These are phyloP conservation scores for Melipona beecheii DNA, from an alignment of 2,888 invertebrate genomes.

Conservation along the genomic window DNA sequence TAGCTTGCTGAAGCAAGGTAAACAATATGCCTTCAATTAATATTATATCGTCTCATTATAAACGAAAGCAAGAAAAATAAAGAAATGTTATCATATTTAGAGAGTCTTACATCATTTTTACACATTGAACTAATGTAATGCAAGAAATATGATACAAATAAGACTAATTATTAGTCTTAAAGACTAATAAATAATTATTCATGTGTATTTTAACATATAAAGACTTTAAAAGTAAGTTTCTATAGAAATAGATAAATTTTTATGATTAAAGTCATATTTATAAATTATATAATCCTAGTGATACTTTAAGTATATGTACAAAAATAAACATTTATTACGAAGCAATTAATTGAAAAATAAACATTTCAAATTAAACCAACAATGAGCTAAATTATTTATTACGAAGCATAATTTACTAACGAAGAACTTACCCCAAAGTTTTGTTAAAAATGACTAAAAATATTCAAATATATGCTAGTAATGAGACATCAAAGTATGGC, in stretches of 20 bases:
- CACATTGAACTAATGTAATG: conserved; percentile 38
- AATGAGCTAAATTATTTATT: conserved; percentile 24
- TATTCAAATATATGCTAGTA: background rate
- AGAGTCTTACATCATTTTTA: conserved; percentile 57
- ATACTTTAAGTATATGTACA: conserved; percentile 33
- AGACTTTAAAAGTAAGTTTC: conserved; percentile 28
- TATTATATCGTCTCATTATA: conserved; percentile 68
- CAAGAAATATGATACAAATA: conserved; percentile 18
- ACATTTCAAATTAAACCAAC: conserved; percentile 31
- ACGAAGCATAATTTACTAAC: background rate
- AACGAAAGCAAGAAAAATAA: conserved; percentile 70
- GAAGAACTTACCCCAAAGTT: too few relatives aligned
- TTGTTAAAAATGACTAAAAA: too few relatives aligned
- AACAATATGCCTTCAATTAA: conserved; percentile 60
- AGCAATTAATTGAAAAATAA: conserved; percentile 42
- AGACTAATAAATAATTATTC: conserved; percentile 26
- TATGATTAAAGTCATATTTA: conserved; percentile 42
- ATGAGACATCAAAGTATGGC: background rate
- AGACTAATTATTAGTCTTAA: conserved; percentile 21
- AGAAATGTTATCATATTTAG: conserved; percentile 63
- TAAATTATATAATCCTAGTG: conserved; percentile 30
- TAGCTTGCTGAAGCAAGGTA: conserved; percentile 35
- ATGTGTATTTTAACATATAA: conserved; percentile 18
- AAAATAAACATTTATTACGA: conserved; percentile 40
- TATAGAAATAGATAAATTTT: conserved; percentile 34